Base-by-base conservation (phyloP, 2,888 invertebrate species). In the Acrobasis consociella region DNA sequence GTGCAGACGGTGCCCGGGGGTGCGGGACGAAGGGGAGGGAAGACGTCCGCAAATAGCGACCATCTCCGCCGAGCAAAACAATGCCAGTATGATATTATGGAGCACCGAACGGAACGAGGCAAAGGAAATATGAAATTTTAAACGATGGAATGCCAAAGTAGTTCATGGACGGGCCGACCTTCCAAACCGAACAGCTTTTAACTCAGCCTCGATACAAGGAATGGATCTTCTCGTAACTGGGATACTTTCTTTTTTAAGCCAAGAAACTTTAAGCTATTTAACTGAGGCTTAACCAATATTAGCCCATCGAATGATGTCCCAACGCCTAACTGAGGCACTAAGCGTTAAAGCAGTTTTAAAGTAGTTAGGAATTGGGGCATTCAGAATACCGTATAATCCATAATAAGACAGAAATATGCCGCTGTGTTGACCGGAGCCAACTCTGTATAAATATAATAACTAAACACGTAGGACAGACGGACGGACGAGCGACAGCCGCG, bases 401-500 rank as follows among this genome's bases (percentile, higher is more conserved):
- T 80, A 80, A 82, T 74, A 73, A 80, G 82, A 81, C 83, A 82
- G 82, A 81, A 83, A 83, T 74, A 74, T 75, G 75, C 73, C 68
- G 65, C 62, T 64, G 64, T 59, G 65, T 66, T 64, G 62, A 53
- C 50, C 64, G 62, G 60, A 56, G 69, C 67, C 70, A 72, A 69
- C 70, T 72, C 69, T 69, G 69, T 74, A 75, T 78, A 83, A 82
- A 84, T 84, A 84, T 83, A 84, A 82, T 81, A 82, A 72, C 72
- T 74, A 69, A 72, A 75, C 76, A 75, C 73, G 65, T 68, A 72
- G 73, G 82, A 79, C 82, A 81, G 85, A 87, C 88, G 84, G 88
- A 90, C 90, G 84, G 86, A 89, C 89, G 88, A 85, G 82, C 91
- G 91, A 91, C 91, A 91, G 91, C 90, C 90, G 91, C 89, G 85